phyloP scores from a whole-genome alignment of 2,888 invertebrate species.

The Cremastobaeus sp. region DNA sequence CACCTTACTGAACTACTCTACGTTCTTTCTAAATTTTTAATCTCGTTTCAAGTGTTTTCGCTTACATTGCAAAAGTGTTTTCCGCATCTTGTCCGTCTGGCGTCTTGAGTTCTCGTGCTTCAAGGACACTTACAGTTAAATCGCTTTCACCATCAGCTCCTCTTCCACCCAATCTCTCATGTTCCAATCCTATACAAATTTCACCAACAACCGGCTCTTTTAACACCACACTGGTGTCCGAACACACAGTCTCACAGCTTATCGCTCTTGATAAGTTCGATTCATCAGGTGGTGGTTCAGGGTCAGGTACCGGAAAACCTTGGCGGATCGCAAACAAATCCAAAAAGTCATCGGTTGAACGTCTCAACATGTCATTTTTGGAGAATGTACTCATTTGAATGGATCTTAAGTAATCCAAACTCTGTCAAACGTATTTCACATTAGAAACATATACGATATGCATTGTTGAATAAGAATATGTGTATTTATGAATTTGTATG shows the following conservation, averaged over 20 bases:
- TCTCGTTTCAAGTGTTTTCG: no score
- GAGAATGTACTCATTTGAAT: no score
- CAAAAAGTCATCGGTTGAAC: constrained; percentile 63
- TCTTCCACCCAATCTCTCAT: constrained; percentile 84
- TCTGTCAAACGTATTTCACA: no score
- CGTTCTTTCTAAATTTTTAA: no score
- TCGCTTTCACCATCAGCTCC: constrained; percentile 80
- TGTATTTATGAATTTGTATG: no score
- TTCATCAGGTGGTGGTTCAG: constrained; percentile 72
- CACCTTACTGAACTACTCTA: no score
- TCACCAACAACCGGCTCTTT: constrained; percentile 85
- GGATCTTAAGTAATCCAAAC: constrained; percentile 66
- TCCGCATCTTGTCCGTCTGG: constrained; percentile 82
- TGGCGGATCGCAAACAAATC: constrained; percentile 67
- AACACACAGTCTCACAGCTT: constrained; percentile 89
- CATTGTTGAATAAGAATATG: no score
- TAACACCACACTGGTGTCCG: constrained; percentile 86
- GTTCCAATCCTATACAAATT: constrained; percentile 87
- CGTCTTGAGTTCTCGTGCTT: constrained; percentile 85
- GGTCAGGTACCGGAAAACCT: constrained; percentile 70
- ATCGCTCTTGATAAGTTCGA: constrained; percentile 82
- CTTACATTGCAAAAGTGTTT: constrained; percentile 86
- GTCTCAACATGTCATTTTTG: constrained; percentile 25
- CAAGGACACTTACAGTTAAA: constrained; percentile 85
- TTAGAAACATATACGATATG: no score